phyloP scores from a whole-genome alignment of 1,140 invertebrate species.

The Diorhabda elongata region DNA sequence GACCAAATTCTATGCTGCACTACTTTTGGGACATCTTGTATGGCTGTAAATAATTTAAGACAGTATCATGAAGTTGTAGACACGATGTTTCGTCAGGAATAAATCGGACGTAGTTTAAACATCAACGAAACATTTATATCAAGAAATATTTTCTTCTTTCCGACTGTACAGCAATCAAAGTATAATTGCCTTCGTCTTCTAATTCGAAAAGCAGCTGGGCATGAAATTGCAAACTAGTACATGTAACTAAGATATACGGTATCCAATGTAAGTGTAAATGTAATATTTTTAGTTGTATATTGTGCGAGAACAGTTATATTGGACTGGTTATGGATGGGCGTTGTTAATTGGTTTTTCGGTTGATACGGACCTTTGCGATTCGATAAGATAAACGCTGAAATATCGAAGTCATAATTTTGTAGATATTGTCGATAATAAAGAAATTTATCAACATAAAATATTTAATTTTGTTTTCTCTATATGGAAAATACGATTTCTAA shows the following conservation, averaged over 20 bases:
- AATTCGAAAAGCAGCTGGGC: slow-evolving; percentile 22
- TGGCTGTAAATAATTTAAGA: too few relatives aligned
- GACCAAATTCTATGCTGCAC: too few relatives aligned
- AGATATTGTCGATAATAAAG: too few relatives aligned
- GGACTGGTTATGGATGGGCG: slow-evolving; percentile 34
- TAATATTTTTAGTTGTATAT: slow-evolving; percentile 36
- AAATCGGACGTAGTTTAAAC: too few relatives aligned
- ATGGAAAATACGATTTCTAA: too few relatives aligned
- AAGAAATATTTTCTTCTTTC: slow-evolving; percentile 5
- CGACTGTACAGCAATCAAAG: slow-evolving; percentile 15
- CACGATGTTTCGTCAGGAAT: too few relatives aligned
- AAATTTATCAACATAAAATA: too few relatives aligned
- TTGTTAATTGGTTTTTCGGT: slow-evolving; percentile 35
- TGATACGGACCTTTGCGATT: slow-evolving; percentile 16
- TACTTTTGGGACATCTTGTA: too few relatives aligned
- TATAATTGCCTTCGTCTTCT: slow-evolving; percentile 21
- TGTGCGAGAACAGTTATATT: slow-evolving; percentile 37
- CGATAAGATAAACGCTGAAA: not conserved
- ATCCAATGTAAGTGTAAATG: slow-evolving; percentile 38
- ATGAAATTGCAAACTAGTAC: slow-evolving; percentile 27
- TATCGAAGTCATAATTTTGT: too few relatives aligned
- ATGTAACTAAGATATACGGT: slow-evolving; percentile 37
- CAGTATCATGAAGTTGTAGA: too few relatives aligned
- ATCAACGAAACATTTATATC: too few relatives aligned
- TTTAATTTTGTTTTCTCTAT: too few relatives aligned